phyloP scores from a whole-genome alignment of 2,797 vertebrate species.

The Mallotus villosus region DNA sequence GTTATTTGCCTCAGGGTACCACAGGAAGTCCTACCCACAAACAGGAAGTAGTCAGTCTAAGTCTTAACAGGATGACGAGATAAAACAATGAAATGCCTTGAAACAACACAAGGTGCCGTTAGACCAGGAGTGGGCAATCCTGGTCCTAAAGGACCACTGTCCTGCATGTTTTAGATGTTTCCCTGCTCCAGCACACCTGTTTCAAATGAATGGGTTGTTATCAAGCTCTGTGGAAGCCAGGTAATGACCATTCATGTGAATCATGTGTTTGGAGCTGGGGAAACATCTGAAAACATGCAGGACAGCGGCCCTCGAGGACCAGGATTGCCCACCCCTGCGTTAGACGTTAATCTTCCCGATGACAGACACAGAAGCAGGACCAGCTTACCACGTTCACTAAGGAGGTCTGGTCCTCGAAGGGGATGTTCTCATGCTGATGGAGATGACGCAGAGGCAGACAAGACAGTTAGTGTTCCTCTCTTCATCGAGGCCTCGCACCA shows the following conservation, averaged over 20 bases:
- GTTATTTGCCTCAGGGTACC: constrained; percentile 94
- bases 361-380: constrained; percentile 15
- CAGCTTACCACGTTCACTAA: constrained; percentile 89
- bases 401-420: constrained; percentile 82
- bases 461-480: constrained; percentile 25
- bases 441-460: constrained; percentile 32
- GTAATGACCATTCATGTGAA: no score
- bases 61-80: neutral
- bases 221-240: no score
- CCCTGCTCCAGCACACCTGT: no score
- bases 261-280: no score
- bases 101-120: neutral
- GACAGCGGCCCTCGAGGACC: no score
- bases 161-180: no score
- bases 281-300: no score
- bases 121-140: no score
- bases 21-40: constrained; percentile 88
- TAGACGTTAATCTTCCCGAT: neutral
- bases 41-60: constrained; percentile 20
- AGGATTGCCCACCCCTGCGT: no score
- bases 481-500: neutral
- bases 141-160: no score
- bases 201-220: no score
- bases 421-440: constrained; percentile 92
- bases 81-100: neutral